Percentiles rank a stretch among this genome's conserved stretches.
Conservation (phyloP, 2,888 invertebrate genomes). For the Tupiocoris notatus region DNA sequence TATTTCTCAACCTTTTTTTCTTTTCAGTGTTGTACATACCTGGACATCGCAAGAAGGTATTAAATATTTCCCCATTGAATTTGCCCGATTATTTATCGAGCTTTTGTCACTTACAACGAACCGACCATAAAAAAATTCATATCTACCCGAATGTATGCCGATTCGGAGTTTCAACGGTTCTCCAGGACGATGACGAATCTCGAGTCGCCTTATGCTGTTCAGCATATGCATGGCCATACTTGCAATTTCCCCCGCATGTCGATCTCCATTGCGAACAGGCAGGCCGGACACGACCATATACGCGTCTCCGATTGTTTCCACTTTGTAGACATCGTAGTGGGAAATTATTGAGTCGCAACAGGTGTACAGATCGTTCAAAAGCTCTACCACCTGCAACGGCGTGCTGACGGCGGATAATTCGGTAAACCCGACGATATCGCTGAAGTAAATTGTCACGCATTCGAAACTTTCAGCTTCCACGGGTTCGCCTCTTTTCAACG, state of each 20-base stretch:
- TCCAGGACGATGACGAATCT: conserved; percentile 66
- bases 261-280: conserved; percentile 69
- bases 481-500: conserved; percentile 72
- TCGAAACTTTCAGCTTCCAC: conserved; percentile 80
- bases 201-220: conserved; percentile 67
- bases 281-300: conserved; percentile 78
- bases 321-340: conserved; percentile 84
- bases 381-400: conserved; percentile 78
- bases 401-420: conserved; percentile 74
- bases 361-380: conserved; percentile 84
- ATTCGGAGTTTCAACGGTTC: conserved; percentile 70
- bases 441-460: conserved; percentile 79
- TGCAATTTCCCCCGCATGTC: conserved; percentile 77
- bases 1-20: too few species aligned
- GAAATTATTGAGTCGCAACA: conserved; percentile 85
- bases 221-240: conserved; percentile 73
- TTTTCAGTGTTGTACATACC: too few species aligned
- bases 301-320: conserved; percentile 80
- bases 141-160: conserved; percentile 62
- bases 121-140: too few species aligned
- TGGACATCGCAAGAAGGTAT: too few species aligned
- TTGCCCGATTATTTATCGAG: too few species aligned
- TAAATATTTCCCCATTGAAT: too few species aligned
- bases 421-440: conserved; percentile 82
- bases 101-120: too few species aligned